Evolutionary conservation across 2,888 invertebrate genomes (phyloP).

Genomic region (Pinctada fucata): DNA sequence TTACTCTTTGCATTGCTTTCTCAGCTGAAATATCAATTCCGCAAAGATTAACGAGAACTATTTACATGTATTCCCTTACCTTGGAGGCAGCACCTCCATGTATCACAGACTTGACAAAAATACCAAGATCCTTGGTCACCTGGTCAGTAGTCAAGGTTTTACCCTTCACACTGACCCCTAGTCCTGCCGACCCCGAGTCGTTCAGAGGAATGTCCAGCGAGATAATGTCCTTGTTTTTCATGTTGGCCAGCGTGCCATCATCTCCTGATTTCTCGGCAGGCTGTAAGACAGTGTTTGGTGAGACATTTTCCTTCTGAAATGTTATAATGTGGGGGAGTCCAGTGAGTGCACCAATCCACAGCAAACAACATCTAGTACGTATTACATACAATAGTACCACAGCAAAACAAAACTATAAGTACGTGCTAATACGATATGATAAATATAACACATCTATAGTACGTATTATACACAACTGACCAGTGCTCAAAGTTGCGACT

Average conservation of each 20-base stretch:
- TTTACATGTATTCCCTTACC: conserved; percentile 60
- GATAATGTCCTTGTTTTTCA: conserved; percentile 83
- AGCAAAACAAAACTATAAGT: conserved; percentile 7
- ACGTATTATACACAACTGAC: too few species aligned
- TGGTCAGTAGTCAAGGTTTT: conserved; percentile 82
- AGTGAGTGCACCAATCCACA: conserved; percentile 30
- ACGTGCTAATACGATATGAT: too few species aligned
- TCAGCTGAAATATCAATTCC: too few species aligned
- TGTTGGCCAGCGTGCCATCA: conserved; percentile 76
- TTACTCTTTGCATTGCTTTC: too few species aligned
- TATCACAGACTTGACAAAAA: conserved; percentile 96
- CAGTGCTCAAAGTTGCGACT: too few species aligned
- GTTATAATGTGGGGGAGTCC: conserved; percentile 33
- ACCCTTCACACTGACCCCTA: conserved; percentile 98
- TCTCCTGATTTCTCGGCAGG: conserved; percentile 77
- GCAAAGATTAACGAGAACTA: too few species aligned
- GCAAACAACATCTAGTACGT: not conserved
- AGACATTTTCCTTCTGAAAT: conserved; percentile 37
- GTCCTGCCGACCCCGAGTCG: conserved; percentile 97
- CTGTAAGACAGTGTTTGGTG: conserved; percentile 66
- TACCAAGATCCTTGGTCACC: conserved; percentile 87
- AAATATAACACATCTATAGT: too few species aligned
- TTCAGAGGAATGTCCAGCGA: conserved; percentile 96
- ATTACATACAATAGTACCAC: too few species aligned
- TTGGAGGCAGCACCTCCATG: conserved; percentile 93